Conservation (phyloP, 2,888 invertebrate genomes). For the Tromatobia lineatoria region DNA sequence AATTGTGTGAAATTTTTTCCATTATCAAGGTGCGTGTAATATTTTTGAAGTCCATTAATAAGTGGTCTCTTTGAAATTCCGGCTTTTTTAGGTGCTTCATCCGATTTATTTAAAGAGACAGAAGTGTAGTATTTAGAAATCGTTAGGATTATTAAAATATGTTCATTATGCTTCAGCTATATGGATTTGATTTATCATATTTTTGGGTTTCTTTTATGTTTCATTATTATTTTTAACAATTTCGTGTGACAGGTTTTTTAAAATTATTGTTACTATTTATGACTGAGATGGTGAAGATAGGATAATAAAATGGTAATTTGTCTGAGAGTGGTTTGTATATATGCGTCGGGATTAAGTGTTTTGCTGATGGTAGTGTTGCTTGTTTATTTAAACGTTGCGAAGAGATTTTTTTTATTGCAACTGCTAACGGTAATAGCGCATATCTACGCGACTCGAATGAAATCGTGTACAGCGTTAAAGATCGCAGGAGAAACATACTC, state of each 20-base stretch:
- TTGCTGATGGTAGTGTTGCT: not conserved
- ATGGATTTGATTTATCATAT: not conserved
- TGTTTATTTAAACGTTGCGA: conserved; percentile 9
- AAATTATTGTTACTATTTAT: not conserved
- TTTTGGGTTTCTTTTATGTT: too few species aligned
- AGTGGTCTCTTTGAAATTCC: not conserved
- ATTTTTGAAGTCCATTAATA: not conserved
- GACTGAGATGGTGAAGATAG: not conserved
- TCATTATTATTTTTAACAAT: not conserved
- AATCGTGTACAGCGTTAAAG: conserved; percentile 36
- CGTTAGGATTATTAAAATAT: not conserved
- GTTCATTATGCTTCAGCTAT: not conserved
- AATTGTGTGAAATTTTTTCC: conserved; percentile 18
- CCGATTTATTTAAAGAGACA: not conserved
- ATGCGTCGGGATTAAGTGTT: not conserved
- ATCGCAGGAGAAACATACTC: conserved; percentile 56
- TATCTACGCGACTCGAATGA: conserved; percentile 17
- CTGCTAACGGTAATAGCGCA: conserved; percentile 17
- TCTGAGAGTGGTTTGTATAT: not conserved
- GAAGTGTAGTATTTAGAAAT: not conserved
- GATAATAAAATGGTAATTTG: not conserved
- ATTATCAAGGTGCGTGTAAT: not conserved
- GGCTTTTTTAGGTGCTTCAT: not conserved
- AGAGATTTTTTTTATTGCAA: conserved; percentile 35
- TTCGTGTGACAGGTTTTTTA: not conserved